Evolutionary conservation across 2,797 vertebrate genomes (phyloP).

Genomic region (Intellagama lesueurii): DNA sequence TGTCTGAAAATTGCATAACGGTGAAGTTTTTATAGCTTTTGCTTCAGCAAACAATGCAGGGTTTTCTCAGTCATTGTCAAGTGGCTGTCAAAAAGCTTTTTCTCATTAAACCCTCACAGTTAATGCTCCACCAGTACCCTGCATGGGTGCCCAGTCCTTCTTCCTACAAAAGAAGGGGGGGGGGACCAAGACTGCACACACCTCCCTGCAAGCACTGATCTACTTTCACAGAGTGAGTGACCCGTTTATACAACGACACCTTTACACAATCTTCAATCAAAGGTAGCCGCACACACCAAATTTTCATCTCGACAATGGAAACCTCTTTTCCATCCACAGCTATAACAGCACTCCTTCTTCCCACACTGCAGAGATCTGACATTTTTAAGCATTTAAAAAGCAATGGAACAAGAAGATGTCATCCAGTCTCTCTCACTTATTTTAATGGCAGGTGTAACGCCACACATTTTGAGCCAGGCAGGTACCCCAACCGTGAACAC

Average conservation of each 20-base stretch:
- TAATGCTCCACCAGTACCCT: background rate
- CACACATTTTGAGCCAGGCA: background rate
- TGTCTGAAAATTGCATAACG: background rate
- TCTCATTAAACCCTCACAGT: background rate
- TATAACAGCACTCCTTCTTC: background rate
- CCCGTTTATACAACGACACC: background rate
- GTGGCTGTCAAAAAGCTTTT: background rate
- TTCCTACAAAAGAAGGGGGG: background rate
- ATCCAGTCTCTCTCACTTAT: background rate
- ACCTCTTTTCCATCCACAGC: background rate
- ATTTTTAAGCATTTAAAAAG: background rate
- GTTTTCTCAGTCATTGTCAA: background rate
- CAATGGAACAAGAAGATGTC: background rate
- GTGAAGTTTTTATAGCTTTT: background rate
- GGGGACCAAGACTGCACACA: background rate
- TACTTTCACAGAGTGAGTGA: constrained; percentile 18
- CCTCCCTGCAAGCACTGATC: background rate
- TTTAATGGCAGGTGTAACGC: background rate
- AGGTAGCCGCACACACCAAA: background rate
- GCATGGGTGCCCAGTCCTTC: background rate
- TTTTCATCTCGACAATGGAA: background rate
- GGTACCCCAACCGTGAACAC: too few relatives aligned
- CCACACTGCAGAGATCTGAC: background rate
- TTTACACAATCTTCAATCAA: background rate
- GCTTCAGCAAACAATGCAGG: background rate